phyloP scores from a whole-genome alignment of 1,140 invertebrate genomes.

The Schlechtendalia chinensis region DNA sequence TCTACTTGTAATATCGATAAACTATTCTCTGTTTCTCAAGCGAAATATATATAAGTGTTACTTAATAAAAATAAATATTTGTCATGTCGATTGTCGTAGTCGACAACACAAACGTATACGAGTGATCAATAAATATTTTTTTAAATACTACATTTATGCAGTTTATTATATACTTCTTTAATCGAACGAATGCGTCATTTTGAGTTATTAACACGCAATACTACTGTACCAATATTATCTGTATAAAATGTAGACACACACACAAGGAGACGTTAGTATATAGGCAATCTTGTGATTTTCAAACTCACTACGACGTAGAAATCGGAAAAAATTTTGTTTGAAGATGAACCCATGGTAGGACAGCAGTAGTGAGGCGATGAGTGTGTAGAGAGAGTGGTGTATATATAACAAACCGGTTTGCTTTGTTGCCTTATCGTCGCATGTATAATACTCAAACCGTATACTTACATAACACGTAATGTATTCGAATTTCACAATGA shows the following conservation, averaged over 20 bases:
- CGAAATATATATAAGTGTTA: background rate
- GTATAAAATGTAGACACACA: background rate
- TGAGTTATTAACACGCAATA: background rate
- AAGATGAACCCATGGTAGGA: background rate
- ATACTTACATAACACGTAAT: background rate
- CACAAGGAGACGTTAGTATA: background rate
- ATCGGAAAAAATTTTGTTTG: background rate
- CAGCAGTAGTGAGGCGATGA: background rate
- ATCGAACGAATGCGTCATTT: background rate
- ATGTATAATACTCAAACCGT: background rate
- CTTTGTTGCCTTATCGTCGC: background rate
- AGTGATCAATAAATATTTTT: background rate
- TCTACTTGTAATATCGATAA: background rate
- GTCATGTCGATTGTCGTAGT: no score
- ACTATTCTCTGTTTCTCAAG: background rate
- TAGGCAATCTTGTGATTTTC: background rate
- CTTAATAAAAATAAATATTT: no score
- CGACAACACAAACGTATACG: no score
- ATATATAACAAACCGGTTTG: conserved; percentile 17
- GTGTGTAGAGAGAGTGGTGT: background rate
- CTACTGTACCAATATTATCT: background rate
- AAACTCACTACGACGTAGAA: conserved; percentile 1
- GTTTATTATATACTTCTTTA: background rate
- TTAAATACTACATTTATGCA: background rate
- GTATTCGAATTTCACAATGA: background rate